Evolutionary conservation across 2,113 vertebrate species (phyloP).

Genomic region (Sapayoa aenigma): DNA sequence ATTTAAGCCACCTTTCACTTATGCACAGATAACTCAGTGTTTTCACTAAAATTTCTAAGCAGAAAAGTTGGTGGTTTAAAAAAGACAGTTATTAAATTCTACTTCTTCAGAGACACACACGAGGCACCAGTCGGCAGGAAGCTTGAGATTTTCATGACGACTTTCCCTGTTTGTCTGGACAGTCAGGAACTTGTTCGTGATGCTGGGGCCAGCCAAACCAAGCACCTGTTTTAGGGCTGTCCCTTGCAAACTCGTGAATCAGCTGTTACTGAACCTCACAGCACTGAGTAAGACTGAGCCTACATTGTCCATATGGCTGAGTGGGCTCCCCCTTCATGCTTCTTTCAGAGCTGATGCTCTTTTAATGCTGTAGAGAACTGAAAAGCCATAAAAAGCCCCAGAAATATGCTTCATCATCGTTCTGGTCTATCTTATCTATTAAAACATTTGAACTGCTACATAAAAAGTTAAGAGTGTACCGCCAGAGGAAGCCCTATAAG

Average conservation of each 20-base stretch:
- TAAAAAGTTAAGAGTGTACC: too few relatives aligned
- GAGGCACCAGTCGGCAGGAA: background rate
- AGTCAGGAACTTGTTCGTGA: background rate
- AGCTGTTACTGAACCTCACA: too few relatives aligned
- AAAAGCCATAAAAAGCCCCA: too few relatives aligned
- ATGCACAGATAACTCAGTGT: background rate
- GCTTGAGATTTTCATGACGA: background rate
- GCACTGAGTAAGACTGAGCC: background rate
- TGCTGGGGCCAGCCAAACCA: background rate
- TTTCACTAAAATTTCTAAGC: background rate
- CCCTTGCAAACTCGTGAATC: background rate
- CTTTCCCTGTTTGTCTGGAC: background rate
- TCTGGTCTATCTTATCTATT: too few relatives aligned
- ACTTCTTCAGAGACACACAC: background rate
- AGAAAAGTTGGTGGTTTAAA: background rate
- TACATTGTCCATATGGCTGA: background rate
- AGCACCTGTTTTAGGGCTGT: background rate
- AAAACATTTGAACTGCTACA: too few relatives aligned
- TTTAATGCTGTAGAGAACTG: too few relatives aligned
- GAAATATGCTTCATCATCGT: too few relatives aligned
- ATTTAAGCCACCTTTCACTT: background rate
- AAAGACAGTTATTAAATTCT: background rate
- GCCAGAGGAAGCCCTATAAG: too few relatives aligned
- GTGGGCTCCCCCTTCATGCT: accelerated
- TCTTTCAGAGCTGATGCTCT: background rate